phyloP scores from a whole-genome alignment of 2,113 vertebrate species.

The Scomber scombrus region DNA sequence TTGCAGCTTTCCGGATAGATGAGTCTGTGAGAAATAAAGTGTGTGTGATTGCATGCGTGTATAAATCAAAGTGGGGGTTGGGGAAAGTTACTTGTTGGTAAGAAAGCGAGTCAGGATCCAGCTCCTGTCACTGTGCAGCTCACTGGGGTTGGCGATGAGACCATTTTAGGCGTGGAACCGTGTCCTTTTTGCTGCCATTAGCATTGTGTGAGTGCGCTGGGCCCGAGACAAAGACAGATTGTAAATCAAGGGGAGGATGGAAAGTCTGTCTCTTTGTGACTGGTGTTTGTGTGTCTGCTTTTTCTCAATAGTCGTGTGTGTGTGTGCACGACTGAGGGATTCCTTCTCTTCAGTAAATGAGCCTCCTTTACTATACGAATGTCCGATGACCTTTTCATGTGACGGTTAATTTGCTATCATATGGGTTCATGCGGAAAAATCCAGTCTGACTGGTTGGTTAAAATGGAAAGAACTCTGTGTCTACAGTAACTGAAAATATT shows the following conservation, averaged over 20 bases:
- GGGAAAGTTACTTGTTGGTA: neutral
- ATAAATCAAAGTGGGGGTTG: neutral
- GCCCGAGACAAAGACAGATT: conserved; percentile 73
- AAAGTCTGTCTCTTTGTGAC: conserved; percentile 67
- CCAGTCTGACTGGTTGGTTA: conserved; percentile 7
- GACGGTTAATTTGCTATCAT: conserved; percentile 15
- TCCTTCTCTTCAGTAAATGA: conserved; percentile 53
- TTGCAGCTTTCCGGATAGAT: neutral
- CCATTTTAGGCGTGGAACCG: conserved; percentile 75
- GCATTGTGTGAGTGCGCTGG: conserved; percentile 55
- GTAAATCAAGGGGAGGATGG: conserved; percentile 70
- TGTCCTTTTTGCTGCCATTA: conserved; percentile 64
- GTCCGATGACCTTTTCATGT: conserved; percentile 53
- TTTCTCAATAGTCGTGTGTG: conserved; percentile 65
- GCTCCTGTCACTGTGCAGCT: neutral
- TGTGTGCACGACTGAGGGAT: neutral
- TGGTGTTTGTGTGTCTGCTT: conserved; percentile 73
- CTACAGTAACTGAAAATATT: too few relatives aligned
- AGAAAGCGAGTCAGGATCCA: conserved; percentile 26
- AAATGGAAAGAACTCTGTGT: too few relatives aligned
- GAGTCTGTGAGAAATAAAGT: neutral
- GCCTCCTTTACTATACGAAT: conserved; percentile 46
- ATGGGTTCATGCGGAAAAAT: conserved; percentile 14
- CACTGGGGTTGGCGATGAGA: conserved; percentile 64
- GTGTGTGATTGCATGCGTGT: neutral